Evolutionary conservation across 2,797 vertebrate genomes (phyloP).

Genomic region (Gallirallus australis): DNA sequence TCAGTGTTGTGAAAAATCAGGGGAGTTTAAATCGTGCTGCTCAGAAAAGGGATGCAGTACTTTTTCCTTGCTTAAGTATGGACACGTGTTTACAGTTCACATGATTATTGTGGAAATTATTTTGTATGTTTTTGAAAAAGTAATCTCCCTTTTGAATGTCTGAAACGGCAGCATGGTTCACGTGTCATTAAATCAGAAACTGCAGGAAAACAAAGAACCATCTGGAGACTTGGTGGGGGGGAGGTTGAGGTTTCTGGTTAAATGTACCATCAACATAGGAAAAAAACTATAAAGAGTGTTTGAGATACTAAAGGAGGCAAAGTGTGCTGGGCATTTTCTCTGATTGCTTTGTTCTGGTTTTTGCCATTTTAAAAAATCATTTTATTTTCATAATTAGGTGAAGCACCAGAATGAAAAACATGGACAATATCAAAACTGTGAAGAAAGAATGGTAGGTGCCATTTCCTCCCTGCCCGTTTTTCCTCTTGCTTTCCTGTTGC

Average conservation of each 20-base stretch:
- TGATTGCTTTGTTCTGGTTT: neutral
- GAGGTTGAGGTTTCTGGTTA: slow-evolving; percentile 4
- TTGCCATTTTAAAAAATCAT: neutral
- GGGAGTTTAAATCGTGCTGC: neutral
- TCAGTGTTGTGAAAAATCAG: neutral
- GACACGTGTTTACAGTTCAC: neutral
- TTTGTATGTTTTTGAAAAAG: neutral
- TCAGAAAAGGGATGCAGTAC: neutral
- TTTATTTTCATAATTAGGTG: slow-evolving; percentile 78
- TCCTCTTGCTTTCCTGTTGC: neutral
- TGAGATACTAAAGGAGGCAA: neutral
- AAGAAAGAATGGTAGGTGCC: slow-evolving; percentile 82
- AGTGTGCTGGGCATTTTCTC: neutral
- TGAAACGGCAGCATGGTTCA: slow-evolving; percentile 8
- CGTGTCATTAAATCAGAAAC: slow-evolving; percentile 53
- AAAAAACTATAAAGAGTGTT: neutral
- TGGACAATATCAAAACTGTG: slow-evolving; percentile 82
- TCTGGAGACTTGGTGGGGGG: slow-evolving; percentile 29
- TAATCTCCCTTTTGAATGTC: neutral
- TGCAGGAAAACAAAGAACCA: slow-evolving; percentile 61
- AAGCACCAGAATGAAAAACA: slow-evolving; percentile 88
- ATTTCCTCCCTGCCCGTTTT: neutral
- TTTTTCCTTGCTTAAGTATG: neutral
- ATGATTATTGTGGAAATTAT: neutral
- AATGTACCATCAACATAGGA: neutral